phyloP scores from a whole-genome alignment of 2,113 vertebrate species.

The Atractosteus spatula region DNA sequence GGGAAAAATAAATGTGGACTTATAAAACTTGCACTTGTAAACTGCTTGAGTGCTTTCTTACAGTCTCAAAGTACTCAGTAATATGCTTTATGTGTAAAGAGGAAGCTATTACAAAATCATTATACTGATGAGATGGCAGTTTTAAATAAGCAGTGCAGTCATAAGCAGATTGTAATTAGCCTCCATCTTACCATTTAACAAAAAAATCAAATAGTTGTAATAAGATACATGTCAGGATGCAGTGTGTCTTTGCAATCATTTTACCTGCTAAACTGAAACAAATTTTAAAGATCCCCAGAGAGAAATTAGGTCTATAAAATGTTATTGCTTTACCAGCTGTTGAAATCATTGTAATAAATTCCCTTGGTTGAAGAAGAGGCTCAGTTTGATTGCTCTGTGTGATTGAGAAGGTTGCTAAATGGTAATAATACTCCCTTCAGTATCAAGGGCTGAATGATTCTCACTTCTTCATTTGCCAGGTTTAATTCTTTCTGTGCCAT shows the following conservation, averaged over 20 bases:
- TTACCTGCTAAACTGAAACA: slow-evolving; percentile 20
- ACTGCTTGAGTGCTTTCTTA: not conserved
- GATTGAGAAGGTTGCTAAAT: slow-evolving; percentile 43
- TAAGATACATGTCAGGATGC: not conserved
- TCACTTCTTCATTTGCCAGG: slow-evolving; percentile 16
- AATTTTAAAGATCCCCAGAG: slow-evolving; percentile 19
- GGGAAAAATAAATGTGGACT: no score
- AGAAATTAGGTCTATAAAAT: slow-evolving; percentile 2
- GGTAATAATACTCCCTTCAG: slow-evolving; percentile 40
- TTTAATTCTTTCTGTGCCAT: slow-evolving; percentile 9
- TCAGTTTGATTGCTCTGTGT: slow-evolving; percentile 33
- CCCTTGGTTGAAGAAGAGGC: slow-evolving; percentile 27
- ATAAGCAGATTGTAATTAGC: not conserved
- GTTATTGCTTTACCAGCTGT: slow-evolving; percentile 23
- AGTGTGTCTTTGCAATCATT: slow-evolving; percentile 1
- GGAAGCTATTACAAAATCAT: slow-evolving; percentile 9
- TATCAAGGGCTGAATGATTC: slow-evolving; percentile 31
- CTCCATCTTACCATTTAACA: not conserved
- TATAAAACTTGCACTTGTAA: no score
- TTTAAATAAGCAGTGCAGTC: not conserved
- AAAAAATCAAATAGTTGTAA: slow-evolving; percentile 1
- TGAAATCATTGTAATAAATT: slow-evolving; percentile 42
- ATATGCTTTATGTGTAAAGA: not conserved
- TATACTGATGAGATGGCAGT: not conserved
- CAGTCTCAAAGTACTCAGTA: not conserved